These are phyloP conservation scores for Felis chaus DNA, from an alignment of 2,113 vertebrate genomes.

Conservation along the genomic window DNA sequence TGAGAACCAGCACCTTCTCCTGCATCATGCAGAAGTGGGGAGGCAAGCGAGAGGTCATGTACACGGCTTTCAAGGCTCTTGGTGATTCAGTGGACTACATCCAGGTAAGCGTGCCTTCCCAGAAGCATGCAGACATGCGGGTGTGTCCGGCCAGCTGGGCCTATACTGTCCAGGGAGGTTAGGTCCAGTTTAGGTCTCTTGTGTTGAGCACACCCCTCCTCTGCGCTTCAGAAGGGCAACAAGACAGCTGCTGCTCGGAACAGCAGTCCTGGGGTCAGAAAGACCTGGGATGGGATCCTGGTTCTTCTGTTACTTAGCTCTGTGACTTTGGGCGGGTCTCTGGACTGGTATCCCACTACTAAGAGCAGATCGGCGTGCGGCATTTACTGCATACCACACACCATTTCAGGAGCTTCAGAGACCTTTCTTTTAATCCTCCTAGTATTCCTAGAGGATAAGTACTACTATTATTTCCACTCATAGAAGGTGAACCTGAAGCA, in stretches of 20 bases:
- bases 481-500: neutral
- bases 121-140: neutral
- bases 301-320: neutral
- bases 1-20: slow-evolving; percentile 89
- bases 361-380: neutral
- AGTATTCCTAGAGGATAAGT: neutral
- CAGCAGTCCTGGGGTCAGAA: neutral
- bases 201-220: neutral
- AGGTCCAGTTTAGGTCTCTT: neutral
- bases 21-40: slow-evolving; percentile 99
- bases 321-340: neutral
- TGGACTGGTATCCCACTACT: neutral
- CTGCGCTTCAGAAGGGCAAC: neutral
- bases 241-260: neutral
- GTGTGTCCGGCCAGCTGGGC: rapidly evolving
- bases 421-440: neutral
- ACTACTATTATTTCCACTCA: neutral
- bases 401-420: neutral
- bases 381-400: neutral
- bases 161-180: neutral
- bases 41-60: slow-evolving; percentile 99
- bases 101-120: slow-evolving; percentile 88
- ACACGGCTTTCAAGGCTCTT: slow-evolving; percentile 97
- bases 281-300: neutral
- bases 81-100: slow-evolving; percentile 96